Evolutionary conservation across 2,113 vertebrate genomes (phyloP).

Genomic region (Cyphomyrus discorhynchus): DNA sequence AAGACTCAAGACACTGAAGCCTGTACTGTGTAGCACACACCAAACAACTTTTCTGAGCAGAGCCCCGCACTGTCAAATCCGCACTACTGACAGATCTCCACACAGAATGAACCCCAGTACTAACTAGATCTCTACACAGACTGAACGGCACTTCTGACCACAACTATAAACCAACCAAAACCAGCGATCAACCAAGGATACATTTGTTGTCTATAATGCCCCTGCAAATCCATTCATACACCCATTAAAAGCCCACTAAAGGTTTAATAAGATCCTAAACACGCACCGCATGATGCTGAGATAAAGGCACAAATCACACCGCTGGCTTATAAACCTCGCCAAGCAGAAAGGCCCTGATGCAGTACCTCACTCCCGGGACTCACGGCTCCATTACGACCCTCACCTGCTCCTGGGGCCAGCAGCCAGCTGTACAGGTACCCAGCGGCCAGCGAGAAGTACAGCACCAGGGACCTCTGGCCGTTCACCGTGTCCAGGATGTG

Average conservation of each 20-base stretch:
- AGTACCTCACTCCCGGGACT: neutral
- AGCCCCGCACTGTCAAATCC: neutral
- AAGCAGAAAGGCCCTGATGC: neutral
- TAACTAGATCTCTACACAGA: neutral
- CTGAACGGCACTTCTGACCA: neutral
- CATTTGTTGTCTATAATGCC: neutral
- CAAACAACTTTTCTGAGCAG: neutral
- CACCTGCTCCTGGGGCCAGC: constrained; percentile 88
- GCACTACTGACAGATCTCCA: neutral
- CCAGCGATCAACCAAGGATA: neutral
- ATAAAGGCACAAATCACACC: neutral
- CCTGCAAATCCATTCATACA: neutral
- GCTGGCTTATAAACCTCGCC: neutral
- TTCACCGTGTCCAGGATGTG: constrained; percentile 86
- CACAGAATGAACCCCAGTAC: neutral
- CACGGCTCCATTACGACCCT: constrained; percentile 23
- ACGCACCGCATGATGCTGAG: neutral
- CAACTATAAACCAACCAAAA: neutral
- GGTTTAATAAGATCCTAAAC: neutral
- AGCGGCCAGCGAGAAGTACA: constrained; percentile 91
- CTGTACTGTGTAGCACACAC: neutral
- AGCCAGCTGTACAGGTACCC: constrained; percentile 96
- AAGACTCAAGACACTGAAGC: neutral
- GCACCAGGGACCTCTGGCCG: constrained; percentile 81
- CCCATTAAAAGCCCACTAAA: neutral